Evolutionary conservation across 2,797 vertebrate genomes (phyloP), one percentile per base, ranked within the genome.

Genomic region (Paratrypauchen microcephalus): DNA sequence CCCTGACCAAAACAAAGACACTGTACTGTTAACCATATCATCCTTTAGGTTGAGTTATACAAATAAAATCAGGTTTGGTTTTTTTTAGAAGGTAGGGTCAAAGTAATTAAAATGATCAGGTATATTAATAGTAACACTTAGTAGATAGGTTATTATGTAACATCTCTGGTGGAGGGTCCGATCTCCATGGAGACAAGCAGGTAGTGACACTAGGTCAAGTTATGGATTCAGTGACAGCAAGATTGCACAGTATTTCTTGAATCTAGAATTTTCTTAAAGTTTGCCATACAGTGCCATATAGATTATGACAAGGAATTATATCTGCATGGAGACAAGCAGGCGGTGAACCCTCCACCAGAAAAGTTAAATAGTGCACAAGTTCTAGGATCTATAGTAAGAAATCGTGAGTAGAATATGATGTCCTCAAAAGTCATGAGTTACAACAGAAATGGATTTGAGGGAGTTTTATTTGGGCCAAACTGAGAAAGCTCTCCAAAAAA

Each of bases 21-120:
- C 24, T 39, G 0, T 9, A 19, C 26, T 6, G 12, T n/a, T 48
- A 19, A 36, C 45, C 23, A 16, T 8, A 8, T 24, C 3, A 26
- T 28, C 62, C 73, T 65, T 64, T 5, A 45, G 26, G 59, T 72
- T 62, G 64, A 52, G 32, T n/a, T 23, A 21, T 5, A 41, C 18
- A 32, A 21, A 18, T 4, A 36, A 28, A 48, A 7, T 5, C 41
- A 6, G 7, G n/a, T n/a, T n/a, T n/a, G n/a, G n/a, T n/a, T n/a
- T 26, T 36, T 52, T 68, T 36, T 59, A 26, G 36, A 15, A 55
- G 28, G n/a, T 7, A 59, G 65, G 57, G 24, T 68, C 28, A 73
- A 1, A 6, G 64, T 48, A 77, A 66, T 36, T 68, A 75, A 56
- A 72, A 41, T 59, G 5, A 62, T 12, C 30, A 60, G 8, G 28